Conservation (phyloP, 2,888 invertebrate species). For the Nyleta sp. region DNA sequence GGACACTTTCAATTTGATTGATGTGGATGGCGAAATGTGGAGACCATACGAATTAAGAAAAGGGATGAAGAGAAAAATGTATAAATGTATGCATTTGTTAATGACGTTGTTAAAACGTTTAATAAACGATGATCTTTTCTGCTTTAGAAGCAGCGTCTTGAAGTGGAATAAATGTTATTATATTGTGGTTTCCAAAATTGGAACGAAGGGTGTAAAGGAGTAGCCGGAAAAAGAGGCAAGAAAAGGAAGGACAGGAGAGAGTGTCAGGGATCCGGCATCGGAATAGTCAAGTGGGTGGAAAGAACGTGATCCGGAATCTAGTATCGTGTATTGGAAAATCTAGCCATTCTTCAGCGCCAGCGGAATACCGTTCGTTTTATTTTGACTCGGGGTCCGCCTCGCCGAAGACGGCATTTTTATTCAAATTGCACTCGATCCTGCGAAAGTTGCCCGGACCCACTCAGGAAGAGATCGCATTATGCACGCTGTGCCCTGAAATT, state of each 20-base stretch:
- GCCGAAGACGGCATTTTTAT: conserved; percentile 73
- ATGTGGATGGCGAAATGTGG: no score
- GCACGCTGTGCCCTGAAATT: conserved; percentile 33
- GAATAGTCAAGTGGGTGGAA: conserved; percentile 71
- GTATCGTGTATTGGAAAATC: conserved; percentile 72
- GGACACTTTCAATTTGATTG: no score
- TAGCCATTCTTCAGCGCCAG: conserved; percentile 68
- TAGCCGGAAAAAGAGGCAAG: no score
- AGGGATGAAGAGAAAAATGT: no score
- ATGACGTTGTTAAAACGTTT: no score
- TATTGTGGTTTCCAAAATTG: conserved; percentile 24
- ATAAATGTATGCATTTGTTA: no score
- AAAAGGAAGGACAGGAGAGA: conserved; percentile 17
- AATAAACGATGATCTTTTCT: no score
- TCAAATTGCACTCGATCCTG: conserved; percentile 54
- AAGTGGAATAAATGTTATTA: conserved; percentile 27
- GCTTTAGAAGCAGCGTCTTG: not conserved
- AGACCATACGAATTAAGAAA: no score
- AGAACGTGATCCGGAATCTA: conserved; percentile 73
- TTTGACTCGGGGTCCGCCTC: conserved; percentile 68
- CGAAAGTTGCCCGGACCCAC: conserved; percentile 49
- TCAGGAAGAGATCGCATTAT: conserved; percentile 54
- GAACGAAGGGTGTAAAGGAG: conserved; percentile 26
- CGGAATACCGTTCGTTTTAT: conserved; percentile 68
- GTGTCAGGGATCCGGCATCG: conserved; percentile 56